Conservation (phyloP, 2,888 invertebrate species). For the Oxyscelio sp. region DNA sequence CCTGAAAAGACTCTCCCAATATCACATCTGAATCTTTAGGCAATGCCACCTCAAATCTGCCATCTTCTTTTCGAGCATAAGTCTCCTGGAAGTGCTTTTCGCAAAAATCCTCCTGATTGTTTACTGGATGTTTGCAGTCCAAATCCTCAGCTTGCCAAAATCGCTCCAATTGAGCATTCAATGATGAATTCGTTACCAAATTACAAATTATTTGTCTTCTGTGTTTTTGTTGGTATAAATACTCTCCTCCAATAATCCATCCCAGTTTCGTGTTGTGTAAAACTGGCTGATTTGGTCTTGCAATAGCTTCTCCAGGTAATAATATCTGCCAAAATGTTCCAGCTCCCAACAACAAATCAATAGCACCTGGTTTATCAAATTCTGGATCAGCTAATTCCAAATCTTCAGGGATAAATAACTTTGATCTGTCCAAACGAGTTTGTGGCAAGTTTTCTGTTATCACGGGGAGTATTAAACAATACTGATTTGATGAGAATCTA, state of each 20-base stretch:
- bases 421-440: neutral
- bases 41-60: slow-evolving; percentile 3
- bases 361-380: slow-evolving; percentile 8
- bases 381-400: slow-evolving; percentile 17
- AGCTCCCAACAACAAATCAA: slow-evolving; percentile 7
- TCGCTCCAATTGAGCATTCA: slow-evolving; percentile 33
- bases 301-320: neutral
- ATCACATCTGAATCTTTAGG: neutral
- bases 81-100: slow-evolving; percentile 3
- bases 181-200: neutral
- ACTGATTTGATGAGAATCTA: neutral
- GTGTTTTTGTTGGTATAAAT: neutral
- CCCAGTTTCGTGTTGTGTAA: neutral
- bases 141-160: neutral
- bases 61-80: neutral
- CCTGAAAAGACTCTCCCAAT: slow-evolving; percentile 27
- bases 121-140: too few relatives aligned
- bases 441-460: slow-evolving; percentile 8
- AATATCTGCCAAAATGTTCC: slow-evolving; percentile 3
- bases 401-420: neutral
- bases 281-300: neutral
- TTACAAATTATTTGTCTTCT: neutral
- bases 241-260: slow-evolving; percentile 6
- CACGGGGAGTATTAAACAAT: neutral
- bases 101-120: neutral